phyloP scores from a whole-genome alignment of 92 coral and sea anemone genomes.

The Zoanthus gigantus region DNA sequence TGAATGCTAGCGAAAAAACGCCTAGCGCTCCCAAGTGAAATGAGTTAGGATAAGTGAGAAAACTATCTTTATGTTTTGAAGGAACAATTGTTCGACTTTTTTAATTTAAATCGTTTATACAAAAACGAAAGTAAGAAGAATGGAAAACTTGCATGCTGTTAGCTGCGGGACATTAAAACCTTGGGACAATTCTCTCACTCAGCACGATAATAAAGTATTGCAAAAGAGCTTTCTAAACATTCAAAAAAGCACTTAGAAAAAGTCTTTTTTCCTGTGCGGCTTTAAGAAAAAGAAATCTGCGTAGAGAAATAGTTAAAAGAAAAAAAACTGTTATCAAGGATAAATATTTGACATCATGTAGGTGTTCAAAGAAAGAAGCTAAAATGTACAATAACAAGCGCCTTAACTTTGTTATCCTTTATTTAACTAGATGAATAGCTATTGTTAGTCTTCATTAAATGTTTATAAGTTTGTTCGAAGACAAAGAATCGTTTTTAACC shows the following conservation, averaged over 20 bases:
- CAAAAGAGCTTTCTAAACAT: background rate
- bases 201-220: background rate
- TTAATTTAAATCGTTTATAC: slow-evolving; percentile 32
- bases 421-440: slow-evolving; percentile 3
- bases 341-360: background rate
- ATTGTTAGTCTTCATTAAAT: slow-evolving; percentile 16
- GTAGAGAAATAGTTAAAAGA: background rate
- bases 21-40: background rate
- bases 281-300: too few relatives aligned
- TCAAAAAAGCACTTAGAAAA: background rate
- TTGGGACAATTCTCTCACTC: background rate
- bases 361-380: background rate
- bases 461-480: slow-evolving; percentile 10
- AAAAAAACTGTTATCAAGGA: background rate
- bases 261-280: background rate
- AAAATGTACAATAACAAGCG: slow-evolving; percentile 10
- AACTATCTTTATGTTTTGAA: slow-evolving; percentile 20
- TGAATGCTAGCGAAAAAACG: background rate
- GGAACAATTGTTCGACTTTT: slow-evolving; percentile 18
- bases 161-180: slow-evolving; percentile 21
- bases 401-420: slow-evolving; percentile 1
- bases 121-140: slow-evolving; percentile 1
- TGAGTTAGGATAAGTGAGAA: background rate
- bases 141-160: background rate
- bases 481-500: slow-evolving; percentile 19